Evolutionary conservation across 2,113 vertebrate species (phyloP), one percentile per base, ranked within the genome.

Genomic region (Catagonus wagneri): DNA sequence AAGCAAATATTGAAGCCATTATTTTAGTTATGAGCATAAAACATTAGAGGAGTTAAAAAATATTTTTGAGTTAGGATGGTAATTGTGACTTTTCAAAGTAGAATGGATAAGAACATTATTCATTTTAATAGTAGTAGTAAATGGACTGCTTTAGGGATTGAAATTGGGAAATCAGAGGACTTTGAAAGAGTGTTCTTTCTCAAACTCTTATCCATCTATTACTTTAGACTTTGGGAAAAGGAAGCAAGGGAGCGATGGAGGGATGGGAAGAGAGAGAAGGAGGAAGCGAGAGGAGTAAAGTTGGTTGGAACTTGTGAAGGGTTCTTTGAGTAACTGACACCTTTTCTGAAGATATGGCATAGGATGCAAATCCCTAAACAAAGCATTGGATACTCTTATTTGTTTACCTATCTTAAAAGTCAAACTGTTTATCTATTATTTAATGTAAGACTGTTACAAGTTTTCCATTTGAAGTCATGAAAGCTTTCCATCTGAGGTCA

Each of bases 1-100:
- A 78, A 63, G 92, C 95, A 98, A 97, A 96, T 97, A 81, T 85
- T 93, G 83, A 96, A 96, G 83, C 90, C 72, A 72, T 90, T 97
- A 84, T 81, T 96, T 90, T 78, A 91, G 71, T 97, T 98, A 93
- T 36, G 96, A 96, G 74, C n/a, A 84, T 89, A 90, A 94, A 72
- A 52, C 96, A 68, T 96, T 89, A 83, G 52, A 80, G 54, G 97
- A 94, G 74, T 8, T 2, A 6, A 90, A 75, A 97, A 87, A 74
- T 58, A 80, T 32, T 94, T 94, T 84, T 92, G 39, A 69, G 81
- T 97, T 89, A 15, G 93, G 36, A 50, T 86, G 56, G 12, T 92
- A 85, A 90, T 90, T 1, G 4, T 96, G 71, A 4, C 95, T 97
- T 79, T 97, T 98, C 85, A 97, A 75, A 94, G 29, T 22, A 91